Percentiles rank a stretch among this genome's conserved stretches.
These are phyloP conservation scores for Formica selysi DNA, from an alignment of 1,140 invertebrate species.

Conservation along the genomic window DNA sequence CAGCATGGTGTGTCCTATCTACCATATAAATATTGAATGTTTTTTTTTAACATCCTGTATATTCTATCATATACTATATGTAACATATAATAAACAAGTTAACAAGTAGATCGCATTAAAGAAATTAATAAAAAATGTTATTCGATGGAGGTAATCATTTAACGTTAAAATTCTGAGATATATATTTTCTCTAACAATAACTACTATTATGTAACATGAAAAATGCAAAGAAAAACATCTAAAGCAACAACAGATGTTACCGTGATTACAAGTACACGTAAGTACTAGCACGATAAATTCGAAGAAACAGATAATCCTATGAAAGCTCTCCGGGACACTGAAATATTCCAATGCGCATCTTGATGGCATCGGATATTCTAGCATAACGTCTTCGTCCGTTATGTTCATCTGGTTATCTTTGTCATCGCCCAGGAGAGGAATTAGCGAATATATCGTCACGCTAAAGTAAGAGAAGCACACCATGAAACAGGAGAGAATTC, in stretches of 20 bases:
- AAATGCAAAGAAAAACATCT: not conserved
- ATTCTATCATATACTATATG: not conserved
- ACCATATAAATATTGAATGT: no score
- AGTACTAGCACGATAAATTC: slow-evolving; percentile 41
- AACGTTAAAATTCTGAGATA: not conserved
- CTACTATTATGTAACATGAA: not conserved
- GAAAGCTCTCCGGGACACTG: not conserved
- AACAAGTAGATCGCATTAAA: not conserved
- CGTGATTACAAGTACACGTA: slow-evolving; percentile 50
- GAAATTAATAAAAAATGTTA: not conserved
- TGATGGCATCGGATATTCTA: slow-evolving; percentile 47
- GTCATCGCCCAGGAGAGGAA: not conserved
- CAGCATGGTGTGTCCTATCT: no score
- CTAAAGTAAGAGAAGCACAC: slow-evolving; percentile 48
- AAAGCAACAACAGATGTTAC: slow-evolving; percentile 43
- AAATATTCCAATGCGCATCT: slow-evolving; percentile 3
- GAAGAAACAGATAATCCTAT: not conserved
- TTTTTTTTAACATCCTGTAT: not conserved
- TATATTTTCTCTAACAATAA: not conserved
- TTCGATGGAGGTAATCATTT: not conserved
- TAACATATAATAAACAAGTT: not conserved
- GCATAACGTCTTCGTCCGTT: not conserved
- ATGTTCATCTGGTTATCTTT: not conserved
- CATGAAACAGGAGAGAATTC: not conserved
- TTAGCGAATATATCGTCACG: not conserved